Conservation (phyloP, 2,888 invertebrate genomes). For the Orgyia antiqua region DNA sequence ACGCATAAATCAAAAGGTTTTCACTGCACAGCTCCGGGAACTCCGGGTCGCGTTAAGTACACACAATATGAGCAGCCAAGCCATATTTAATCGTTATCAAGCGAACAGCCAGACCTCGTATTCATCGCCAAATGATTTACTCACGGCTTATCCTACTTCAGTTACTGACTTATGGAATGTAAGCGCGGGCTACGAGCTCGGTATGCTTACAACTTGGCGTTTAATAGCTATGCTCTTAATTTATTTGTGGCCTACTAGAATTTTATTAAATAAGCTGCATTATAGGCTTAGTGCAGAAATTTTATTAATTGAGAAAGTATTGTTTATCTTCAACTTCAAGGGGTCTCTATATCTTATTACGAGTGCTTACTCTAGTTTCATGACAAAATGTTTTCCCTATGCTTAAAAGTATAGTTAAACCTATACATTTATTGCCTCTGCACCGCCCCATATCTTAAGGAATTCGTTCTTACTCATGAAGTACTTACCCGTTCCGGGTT, state of each 20-base stretch:
- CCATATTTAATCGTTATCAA: conserved; percentile 74
- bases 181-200: conserved; percentile 14
- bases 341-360: too few relatives aligned
- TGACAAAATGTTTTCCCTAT: too few relatives aligned
- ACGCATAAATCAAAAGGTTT: conserved; percentile 35
- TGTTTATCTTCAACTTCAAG: too few relatives aligned
- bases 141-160: conserved; percentile 61
- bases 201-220: conserved; percentile 17
- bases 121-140: conserved; percentile 71
- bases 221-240: conserved; percentile 3
- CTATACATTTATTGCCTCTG: too few relatives aligned
- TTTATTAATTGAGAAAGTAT: too few relatives aligned
- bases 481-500: too few relatives aligned
- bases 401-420: too few relatives aligned
- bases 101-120: conserved; percentile 52
- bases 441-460: too few relatives aligned
- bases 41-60: conserved; percentile 46
- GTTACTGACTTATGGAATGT: conserved; percentile 55
- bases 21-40: conserved; percentile 12
- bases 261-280: conserved; percentile 2
- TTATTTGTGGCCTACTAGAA: background rate
- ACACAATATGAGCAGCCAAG: conserved; percentile 52
- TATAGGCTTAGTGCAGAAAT: too few relatives aligned
- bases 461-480: too few relatives aligned
- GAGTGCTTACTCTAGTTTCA: too few relatives aligned